Percentiles rank a stretch among this genome's conserved stretches.
Conservation (phyloP, 2,113 vertebrate genomes). For the Dromaius novaehollandiae region DNA sequence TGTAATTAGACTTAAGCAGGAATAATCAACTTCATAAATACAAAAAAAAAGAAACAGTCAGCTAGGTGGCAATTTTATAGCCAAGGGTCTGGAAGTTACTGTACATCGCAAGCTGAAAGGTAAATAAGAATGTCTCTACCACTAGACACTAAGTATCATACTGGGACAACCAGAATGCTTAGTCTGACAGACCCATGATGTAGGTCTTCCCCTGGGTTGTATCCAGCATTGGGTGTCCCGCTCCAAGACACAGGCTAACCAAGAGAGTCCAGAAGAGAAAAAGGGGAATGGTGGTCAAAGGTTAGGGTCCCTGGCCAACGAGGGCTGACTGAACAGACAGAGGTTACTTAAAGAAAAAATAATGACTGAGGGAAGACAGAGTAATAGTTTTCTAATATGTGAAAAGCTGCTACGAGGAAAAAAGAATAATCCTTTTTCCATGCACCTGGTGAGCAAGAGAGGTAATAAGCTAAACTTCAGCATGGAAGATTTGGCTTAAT, state of each 20-base stretch:
- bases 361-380: background rate
- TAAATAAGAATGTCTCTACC: background rate
- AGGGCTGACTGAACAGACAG: background rate
- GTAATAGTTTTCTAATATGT: background rate
- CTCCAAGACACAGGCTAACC: background rate
- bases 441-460: background rate
- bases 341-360: background rate
- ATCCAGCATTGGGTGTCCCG: background rate
- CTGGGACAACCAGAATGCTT: background rate
- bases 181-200: background rate
- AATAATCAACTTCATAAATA: conserved; percentile 36
- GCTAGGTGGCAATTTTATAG: background rate
- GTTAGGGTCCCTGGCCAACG: background rate
- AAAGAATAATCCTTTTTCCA: conserved; percentile 34
- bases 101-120: background rate
- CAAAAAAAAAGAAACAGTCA: background rate
- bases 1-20: conserved; percentile 42
- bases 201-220: background rate
- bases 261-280: background rate
- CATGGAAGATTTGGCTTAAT: conserved; percentile 15
- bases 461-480: conserved; percentile 12
- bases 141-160: background rate
- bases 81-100: background rate
- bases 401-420: background rate
- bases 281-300: background rate